Evolutionary conservation across 2,113 vertebrate genomes (phyloP).

Genomic region (Tyto alba): DNA sequence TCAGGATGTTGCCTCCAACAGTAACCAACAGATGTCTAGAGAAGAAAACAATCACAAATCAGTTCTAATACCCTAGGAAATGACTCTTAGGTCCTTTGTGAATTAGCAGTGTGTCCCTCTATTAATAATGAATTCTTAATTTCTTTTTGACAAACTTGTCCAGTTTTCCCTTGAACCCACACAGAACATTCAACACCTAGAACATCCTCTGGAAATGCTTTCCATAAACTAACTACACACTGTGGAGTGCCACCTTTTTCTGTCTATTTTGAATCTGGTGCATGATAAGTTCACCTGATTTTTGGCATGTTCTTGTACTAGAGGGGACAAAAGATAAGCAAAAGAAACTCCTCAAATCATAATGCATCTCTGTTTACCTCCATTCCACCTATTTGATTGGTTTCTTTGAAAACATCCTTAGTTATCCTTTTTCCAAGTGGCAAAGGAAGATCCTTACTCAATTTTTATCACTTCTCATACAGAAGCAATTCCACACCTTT

Average conservation of each 20-base stretch:
- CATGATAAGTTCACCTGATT: not conserved
- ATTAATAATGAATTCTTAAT: not conserved
- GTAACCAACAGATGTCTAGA: not conserved
- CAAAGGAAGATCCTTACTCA: not conserved
- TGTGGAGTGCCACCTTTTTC: not conserved
- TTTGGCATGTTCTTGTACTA: not conserved
- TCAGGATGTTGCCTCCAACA: not conserved
- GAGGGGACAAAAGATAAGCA: not conserved
- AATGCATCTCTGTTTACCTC: not conserved
- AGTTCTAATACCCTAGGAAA: not conserved
- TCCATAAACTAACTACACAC: not conserved
- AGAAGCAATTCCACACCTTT: not conserved
- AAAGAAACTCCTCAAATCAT: not conserved
- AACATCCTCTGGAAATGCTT: not conserved
- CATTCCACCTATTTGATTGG: not conserved
- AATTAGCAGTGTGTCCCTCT: not conserved
- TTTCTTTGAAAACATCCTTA: not conserved
- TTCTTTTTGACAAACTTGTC: not conserved
- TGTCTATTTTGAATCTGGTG: not conserved
- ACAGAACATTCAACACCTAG: not conserved
- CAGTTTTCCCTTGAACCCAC: not conserved
- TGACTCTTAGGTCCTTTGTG: not conserved
- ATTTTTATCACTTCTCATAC: not conserved
- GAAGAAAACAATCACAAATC: not conserved
- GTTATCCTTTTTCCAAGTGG: not conserved